Base-by-base conservation (phyloP, 1,140 invertebrate genomes). In the Drosophila pseudoananassae region DNA sequence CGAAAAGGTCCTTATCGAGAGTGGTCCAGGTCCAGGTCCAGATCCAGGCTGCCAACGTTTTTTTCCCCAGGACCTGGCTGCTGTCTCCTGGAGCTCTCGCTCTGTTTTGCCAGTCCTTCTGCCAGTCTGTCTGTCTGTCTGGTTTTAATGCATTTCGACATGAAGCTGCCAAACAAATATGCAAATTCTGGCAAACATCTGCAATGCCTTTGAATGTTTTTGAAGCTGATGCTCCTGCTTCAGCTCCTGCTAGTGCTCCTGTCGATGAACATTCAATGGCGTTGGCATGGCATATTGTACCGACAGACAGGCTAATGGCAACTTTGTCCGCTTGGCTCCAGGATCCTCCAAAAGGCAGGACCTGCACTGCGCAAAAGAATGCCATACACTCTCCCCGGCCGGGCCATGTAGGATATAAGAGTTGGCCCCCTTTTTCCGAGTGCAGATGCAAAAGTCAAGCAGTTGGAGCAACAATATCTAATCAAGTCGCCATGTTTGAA, bases 181-280 rank as follows among this genome's bases (percentile, higher is more conserved):
- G 82, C 82, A 87, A 87, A 87, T 87, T 73, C 50, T 75, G 59
- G 82, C 82, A 71, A 87, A 68, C 78, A 82, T 66, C 61, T 76
- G 50, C 63, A 82, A 56, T 87, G 65, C 63, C 47, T 80, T 87
- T 81, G 68, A 58, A 73, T 61, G 50, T 61, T 61, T 61, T 61
- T 61, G 70, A 17, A 57, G 43, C 43, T 50, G 10, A n/a, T 8
- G 17, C 5, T 9, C 2, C 8, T 1, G 17, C 2, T 17, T n/a
- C 14, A 49, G 45, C 9, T 51, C 40, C 36, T 17, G 23, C 20
- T 23, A 9, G 20, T 36, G 7, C 43, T 31, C 9, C 20, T 38
- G 70, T 66, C 82, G 73, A 87, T 85, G 82, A 87, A 82, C 76
- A 78, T 87, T 85, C 82, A 85, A 85, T 85, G 82, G 81, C 43